phyloP scores from a whole-genome alignment of 1,140 invertebrate genomes.

The Apis cerana region DNA sequence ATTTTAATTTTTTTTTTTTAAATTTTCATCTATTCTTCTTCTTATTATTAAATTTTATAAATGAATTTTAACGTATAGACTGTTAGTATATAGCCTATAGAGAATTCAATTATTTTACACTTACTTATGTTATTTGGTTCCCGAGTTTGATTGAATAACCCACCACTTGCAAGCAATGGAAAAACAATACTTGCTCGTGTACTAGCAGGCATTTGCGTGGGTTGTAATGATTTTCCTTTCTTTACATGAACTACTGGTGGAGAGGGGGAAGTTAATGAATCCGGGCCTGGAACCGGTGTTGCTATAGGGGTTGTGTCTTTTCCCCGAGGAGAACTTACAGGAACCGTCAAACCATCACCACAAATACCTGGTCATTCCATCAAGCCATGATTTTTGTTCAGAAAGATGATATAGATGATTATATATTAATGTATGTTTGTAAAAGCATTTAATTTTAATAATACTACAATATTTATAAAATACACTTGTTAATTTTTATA shows the following conservation, averaged over 20 bases:
- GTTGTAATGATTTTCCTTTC: conserved; percentile 82
- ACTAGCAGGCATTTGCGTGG: conserved; percentile 85
- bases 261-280: conserved; percentile 77
- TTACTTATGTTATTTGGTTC: conserved; percentile 78
- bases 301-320: conserved; percentile 73
- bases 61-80: conserved; percentile 29
- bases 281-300: conserved; percentile 76
- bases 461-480: conserved; percentile 23
- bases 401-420: conserved; percentile 36
- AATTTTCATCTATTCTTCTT: not conserved
- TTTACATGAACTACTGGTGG: conserved; percentile 73
- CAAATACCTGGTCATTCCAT: conserved; percentile 73
- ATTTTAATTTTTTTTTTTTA: not conserved
- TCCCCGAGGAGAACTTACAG: conserved; percentile 76
- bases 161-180: conserved; percentile 84
- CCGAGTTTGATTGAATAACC: conserved; percentile 78
- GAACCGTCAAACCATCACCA: conserved; percentile 79
- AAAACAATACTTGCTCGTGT: conserved; percentile 89
- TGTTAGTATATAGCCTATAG: conserved; percentile 12
- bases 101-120: conserved; percentile 55
- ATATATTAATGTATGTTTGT: not conserved
- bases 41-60: not conserved
- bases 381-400: conserved; percentile 62
- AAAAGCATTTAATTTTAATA: conserved; percentile 13
- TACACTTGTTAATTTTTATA: conserved; percentile 6